Evolutionary conservation across 2,113 vertebrate species (phyloP), one percentile per base, ranked within the genome.

Genomic region (Onychorhynchus coronatus): DNA sequence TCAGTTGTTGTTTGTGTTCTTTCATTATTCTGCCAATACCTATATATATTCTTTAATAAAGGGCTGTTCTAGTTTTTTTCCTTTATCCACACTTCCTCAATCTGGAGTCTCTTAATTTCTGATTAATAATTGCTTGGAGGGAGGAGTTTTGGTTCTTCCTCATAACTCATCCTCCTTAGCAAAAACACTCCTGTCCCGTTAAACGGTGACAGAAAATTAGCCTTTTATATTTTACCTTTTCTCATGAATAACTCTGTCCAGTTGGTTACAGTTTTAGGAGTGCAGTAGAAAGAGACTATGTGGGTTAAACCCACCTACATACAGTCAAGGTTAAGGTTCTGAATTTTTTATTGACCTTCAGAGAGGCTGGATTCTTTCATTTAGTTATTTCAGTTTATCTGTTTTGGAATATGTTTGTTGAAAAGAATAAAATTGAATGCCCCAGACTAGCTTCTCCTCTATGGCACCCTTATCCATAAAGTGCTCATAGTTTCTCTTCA

Each of bases 241-340:
- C 33, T 53, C 28, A 18, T 31, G 20, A 73, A 62, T 16, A 49
- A 17, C 6, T 17, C 5, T 44, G 11, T 20, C 25, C 6, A 37
- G 1, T 27, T 55, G 7, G 1, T 27, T 52, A 33, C 12, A 72
- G 4, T 28, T 78, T 59, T 21, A 17, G 21, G 33, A 53, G 7
- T 13, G 49, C 17, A 23, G 0, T 7, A 47, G 12, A 6, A 30
- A 44, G 2, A 74, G 3, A 55, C 8, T 19, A 4, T 1, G 0
- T 11, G 20, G 4, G 39, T 74, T 71, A 78, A 13, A 73, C 6
- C 20, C 46, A 37, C 16, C 19, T 24, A 6, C 19, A 24, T 25
- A 33, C 5, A 63, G 14, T 49, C 27, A 41, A 73, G 4, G 8
- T 8, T 19, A 84, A 89, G 17, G 13, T 30, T 8, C 11, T 59